Conservation (phyloP, 37 sponge, comb jelly and placozoan species). For the Dysidea cf. avara region DNA sequence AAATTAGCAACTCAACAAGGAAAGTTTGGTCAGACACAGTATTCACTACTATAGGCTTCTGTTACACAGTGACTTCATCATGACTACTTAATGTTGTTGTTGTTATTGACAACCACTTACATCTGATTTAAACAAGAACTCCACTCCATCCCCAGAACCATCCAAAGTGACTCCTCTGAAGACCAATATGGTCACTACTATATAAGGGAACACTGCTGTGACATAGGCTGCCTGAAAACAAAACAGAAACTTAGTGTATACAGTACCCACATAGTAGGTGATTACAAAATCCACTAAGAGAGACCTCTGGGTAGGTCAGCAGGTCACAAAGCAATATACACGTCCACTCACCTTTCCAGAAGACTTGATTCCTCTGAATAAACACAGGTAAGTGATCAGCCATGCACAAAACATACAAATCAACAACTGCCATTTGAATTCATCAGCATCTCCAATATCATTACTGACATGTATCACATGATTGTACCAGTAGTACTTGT, state of each 20-base stretch:
- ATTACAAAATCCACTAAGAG: no score
- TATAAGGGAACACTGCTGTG: conserved; percentile 88
- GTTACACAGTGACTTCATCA: no score
- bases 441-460: conserved; percentile 53
- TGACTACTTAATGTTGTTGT: no score
- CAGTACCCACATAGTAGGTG: no score
- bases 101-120: conserved; percentile 23
- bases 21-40: no score
- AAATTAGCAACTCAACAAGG: no score
- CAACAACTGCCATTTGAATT: conserved; percentile 87
- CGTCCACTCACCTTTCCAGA: conserved; percentile 73
- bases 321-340: background rate
- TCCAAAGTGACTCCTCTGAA: conserved; percentile 94
- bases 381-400: conserved; percentile 84
- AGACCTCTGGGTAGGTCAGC: no score
- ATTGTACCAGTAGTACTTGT: conserved; percentile 88
- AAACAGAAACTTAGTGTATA: no score
- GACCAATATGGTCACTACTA: conserved; percentile 83
- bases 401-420: conserved; percentile 79
- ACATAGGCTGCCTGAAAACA: conserved; percentile 79
- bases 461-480: conserved; percentile 53
- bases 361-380: conserved; percentile 89
- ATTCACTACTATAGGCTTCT: no score
- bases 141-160: conserved; percentile 88
- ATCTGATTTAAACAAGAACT: conserved; percentile 72